Conservation (phyloP, 2,113 vertebrate species). For the Pelvicachromis taeniatus region DNA sequence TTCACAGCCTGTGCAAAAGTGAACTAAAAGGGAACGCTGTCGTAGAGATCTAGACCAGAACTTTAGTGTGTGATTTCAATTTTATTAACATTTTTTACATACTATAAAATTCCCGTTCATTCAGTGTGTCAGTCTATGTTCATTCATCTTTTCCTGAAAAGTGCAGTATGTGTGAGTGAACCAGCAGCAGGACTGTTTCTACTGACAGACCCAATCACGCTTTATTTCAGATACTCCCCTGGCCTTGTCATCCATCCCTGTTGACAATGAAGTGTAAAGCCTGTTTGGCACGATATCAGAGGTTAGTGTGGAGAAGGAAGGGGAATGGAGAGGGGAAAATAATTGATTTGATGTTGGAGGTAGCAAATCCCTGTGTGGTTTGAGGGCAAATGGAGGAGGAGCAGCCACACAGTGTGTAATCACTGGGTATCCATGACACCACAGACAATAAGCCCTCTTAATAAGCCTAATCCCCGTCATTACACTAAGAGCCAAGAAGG, state of each 20-base stretch:
- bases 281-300: conserved; percentile 40
- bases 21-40: background rate
- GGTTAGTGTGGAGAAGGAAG: conserved; percentile 5
- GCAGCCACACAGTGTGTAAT: conserved; percentile 61
- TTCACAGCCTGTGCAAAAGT: background rate
- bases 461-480: conserved; percentile 63
- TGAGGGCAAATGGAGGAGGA: conserved; percentile 52
- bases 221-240: background rate
- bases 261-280: conserved; percentile 31
- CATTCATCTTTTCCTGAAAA: background rate
- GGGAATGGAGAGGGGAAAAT: background rate
- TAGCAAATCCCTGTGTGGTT: conserved; percentile 46
- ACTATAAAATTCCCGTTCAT: background rate
- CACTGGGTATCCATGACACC: conserved; percentile 67
- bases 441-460: conserved; percentile 70
- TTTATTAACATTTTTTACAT: background rate
- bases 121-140: background rate
- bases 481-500: conserved; percentile 11
- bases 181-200: background rate
- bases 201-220: background rate
- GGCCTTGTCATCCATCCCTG: conserved; percentile 8
- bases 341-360: conserved; percentile 66
- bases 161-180: background rate
- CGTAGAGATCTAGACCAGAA: background rate
- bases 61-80: background rate